Evolutionary conservation across 2,797 vertebrate species (phyloP).

Genomic region (Alauda arvensis): DNA sequence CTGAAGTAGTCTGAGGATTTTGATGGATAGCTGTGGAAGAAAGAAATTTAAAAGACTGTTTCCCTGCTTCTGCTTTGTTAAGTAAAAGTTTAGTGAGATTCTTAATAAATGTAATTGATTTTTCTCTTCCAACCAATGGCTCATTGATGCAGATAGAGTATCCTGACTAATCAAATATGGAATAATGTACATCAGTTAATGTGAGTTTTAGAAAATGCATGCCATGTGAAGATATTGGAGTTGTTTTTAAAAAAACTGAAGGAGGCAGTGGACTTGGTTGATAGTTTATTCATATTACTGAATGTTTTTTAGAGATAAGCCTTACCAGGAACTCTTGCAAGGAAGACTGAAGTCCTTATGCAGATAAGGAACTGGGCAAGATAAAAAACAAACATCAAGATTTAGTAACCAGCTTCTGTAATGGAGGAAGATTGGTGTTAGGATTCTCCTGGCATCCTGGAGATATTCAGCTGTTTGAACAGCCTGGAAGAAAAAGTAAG

Average conservation of each 20-base stretch:
- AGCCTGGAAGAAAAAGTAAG: background rate
- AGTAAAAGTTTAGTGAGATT: background rate
- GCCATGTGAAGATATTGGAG: background rate
- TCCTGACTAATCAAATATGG: background rate
- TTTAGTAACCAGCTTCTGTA: background rate
- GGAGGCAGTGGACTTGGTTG: background rate
- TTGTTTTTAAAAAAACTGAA: background rate
- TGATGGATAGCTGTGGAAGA: background rate
- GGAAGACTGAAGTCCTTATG: background rate
- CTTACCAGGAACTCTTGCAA: background rate
- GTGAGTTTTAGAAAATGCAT: background rate
- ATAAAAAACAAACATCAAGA: background rate
- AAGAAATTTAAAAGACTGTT: background rate
- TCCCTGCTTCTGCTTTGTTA: background rate
- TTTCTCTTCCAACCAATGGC: background rate
- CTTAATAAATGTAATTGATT: background rate
- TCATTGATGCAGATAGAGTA: background rate
- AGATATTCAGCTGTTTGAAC: background rate
- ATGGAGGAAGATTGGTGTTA: background rate
- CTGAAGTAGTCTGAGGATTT: background rate
- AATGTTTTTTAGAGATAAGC: background rate
- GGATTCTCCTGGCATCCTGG: background rate
- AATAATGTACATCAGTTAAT: background rate
- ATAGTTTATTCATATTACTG: background rate
- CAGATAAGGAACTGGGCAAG: background rate